phyloP scores from a whole-genome alignment of 2,113 vertebrate species.

The Atlantisia rogersi region DNA sequence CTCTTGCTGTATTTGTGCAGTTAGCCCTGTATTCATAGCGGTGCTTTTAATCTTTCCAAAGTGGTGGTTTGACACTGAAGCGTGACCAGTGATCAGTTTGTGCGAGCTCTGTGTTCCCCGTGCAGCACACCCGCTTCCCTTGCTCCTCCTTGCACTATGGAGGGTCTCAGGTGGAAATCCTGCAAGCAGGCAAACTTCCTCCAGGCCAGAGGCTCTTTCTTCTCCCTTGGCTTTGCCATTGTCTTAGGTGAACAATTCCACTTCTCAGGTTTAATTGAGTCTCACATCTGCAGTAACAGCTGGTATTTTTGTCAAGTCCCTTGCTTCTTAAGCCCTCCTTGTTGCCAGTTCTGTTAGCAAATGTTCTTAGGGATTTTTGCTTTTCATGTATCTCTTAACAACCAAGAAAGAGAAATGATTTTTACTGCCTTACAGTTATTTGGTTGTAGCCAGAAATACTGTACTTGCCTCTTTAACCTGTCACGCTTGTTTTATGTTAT shows the following conservation, averaged over 20 bases:
- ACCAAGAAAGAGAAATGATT: neutral
- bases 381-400: neutral
- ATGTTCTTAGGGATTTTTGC: neutral
- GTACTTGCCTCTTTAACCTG: neutral
- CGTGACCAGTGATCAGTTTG: neutral
- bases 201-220: neutral
- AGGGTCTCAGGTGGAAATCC: constrained; percentile 15
- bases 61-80: accelerated
- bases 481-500: neutral
- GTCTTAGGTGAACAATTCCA: neutral
- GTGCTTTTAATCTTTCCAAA: neutral
- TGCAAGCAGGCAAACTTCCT: neutral
- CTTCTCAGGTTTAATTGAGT: neutral
- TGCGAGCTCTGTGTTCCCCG: accelerated
- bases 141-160: neutral
- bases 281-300: neutral
- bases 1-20: neutral
- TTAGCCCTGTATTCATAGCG: neutral
- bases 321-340: neutral
- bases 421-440: neutral
- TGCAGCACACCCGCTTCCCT: neutral
- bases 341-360: neutral
- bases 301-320: neutral
- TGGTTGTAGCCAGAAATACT: neutral
- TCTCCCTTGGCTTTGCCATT: neutral